These are phyloP conservation scores for Ennomos fuscantarius DNA, from an alignment of 2,888 invertebrate genomes.

Conservation along the genomic window DNA sequence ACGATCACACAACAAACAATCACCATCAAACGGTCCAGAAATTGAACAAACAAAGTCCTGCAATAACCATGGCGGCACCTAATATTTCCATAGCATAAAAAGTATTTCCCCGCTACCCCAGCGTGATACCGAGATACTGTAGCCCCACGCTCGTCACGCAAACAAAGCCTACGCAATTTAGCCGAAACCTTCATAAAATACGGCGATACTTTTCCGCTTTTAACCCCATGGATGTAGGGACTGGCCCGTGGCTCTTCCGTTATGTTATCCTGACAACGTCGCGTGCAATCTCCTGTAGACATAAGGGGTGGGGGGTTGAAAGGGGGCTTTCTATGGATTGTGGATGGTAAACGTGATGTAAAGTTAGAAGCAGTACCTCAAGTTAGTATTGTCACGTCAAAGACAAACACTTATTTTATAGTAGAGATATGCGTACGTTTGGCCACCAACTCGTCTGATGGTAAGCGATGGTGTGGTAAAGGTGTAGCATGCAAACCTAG, in stretches of 20 bases:
- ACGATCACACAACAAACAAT: not conserved
- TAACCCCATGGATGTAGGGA: conserved; percentile 25
- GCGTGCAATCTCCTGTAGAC: conserved; percentile 44
- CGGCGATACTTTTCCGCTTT: conserved; percentile 4
- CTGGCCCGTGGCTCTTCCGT: conserved; percentile 14
- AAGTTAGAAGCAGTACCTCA: conserved; percentile 4
- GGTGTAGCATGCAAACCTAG: too few relatives aligned
- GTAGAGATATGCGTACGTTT: too few relatives aligned
- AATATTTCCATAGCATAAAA: conserved; percentile 22
- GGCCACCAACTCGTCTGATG: too few relatives aligned
- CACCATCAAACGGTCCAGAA: not conserved
- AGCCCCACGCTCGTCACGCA: conserved; percentile 21
- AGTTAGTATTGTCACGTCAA: not conserved
- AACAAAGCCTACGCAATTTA: conserved; percentile 17
- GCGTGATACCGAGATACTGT: conserved; percentile 16
- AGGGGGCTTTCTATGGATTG: conserved; percentile 36
- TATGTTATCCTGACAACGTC: conserved; percentile 27
- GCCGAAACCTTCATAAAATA: conserved; percentile 15
- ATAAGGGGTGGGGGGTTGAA: conserved; percentile 29
- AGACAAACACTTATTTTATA: too few relatives aligned
- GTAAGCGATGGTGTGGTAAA: too few relatives aligned
- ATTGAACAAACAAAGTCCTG: conserved; percentile 17
- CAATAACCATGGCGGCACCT: conserved; percentile 28
- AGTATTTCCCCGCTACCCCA: conserved; percentile 9
- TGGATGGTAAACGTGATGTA: conserved; percentile 9